Conservation (phyloP, 2,113 vertebrate species). For the Hucho hucho region DNA sequence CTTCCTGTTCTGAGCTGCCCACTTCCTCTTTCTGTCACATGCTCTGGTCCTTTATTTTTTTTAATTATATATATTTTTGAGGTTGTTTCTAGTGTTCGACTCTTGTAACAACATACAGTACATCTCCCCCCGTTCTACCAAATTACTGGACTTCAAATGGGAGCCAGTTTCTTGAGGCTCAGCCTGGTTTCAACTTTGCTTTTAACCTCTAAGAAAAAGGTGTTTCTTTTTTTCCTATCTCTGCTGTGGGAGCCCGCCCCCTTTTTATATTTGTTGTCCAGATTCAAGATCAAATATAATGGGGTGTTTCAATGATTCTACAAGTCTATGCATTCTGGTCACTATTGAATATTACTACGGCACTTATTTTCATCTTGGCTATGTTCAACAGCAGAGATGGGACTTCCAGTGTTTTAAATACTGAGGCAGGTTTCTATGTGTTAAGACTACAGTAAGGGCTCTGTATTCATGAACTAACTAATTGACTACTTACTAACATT, state of each 20-base stretch:
- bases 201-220: not conserved
- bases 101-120: conserved; percentile 5
- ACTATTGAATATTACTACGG: no score
- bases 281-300: not conserved
- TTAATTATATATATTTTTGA: not conserved
- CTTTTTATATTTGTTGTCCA: not conserved
- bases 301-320: not conserved
- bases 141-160: not conserved
- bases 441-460: no score
- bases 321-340: not conserved
- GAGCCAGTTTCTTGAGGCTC: no score
- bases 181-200: no score
- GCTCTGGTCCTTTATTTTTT: not conserved
- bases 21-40: no score
- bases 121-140: conserved; percentile 19
- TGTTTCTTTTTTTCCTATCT: not conserved
- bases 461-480: no score
- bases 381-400: no score
- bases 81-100: not conserved
- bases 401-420: no score
- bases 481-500: no score
- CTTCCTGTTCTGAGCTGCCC: no score
- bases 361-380: no score
- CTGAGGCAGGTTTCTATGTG: no score
- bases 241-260: not conserved